phyloP scores from a whole-genome alignment of 2,888 invertebrate species.

The Thumatha senex region DNA sequence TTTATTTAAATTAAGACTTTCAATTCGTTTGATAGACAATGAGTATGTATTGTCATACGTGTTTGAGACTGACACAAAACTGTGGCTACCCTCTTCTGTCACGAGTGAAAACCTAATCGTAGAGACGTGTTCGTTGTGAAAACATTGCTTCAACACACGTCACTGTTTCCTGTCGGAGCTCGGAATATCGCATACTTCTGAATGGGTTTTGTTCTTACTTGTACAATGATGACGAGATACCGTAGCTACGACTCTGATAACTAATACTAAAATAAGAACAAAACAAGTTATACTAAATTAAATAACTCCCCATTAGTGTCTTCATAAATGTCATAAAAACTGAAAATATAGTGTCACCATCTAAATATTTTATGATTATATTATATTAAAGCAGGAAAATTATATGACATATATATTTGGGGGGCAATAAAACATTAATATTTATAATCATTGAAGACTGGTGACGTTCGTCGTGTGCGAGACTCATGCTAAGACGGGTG shows the following conservation, averaged over 20 bases:
- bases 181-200: conserved; percentile 70
- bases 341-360: conserved; percentile 12
- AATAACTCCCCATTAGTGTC: conserved; percentile 10
- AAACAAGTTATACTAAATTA: conserved; percentile 26
- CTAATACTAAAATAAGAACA: conserved; percentile 39
- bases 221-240: conserved; percentile 65
- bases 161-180: conserved; percentile 64
- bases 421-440: conserved; percentile 38
- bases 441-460: conserved; percentile 49
- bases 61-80: conserved; percentile 61
- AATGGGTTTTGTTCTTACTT: conserved; percentile 79
- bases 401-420: conserved; percentile 13
- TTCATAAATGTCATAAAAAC: conserved; percentile 15
- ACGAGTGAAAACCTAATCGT: conserved; percentile 75
- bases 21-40: conserved; percentile 54
- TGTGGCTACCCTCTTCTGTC: conserved; percentile 65
- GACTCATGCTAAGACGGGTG: conserved; percentile 46
- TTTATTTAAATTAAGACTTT: conserved; percentile 46
- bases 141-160: conserved; percentile 74
- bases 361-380: conserved; percentile 20
- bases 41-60: conserved; percentile 44
- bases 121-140: conserved; percentile 56
- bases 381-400: conserved; percentile 2
- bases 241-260: conserved; percentile 43
- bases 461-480: conserved; percentile 52